Evolutionary conservation across 2,797 vertebrate species (phyloP).

Genomic region (Sebastes diploproa): DNA sequence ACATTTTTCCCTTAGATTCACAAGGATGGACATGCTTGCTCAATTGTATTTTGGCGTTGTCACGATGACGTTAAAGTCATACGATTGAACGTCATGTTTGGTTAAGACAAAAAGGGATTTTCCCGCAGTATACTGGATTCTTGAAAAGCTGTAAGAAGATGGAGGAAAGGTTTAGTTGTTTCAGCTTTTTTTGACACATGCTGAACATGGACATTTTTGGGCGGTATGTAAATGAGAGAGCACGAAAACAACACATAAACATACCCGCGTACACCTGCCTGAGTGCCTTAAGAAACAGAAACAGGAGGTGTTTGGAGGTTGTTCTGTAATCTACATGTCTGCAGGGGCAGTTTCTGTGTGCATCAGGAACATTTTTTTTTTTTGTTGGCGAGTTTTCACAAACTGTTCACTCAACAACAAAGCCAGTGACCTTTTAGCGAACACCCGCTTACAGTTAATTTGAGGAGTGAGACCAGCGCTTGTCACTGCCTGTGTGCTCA

Average conservation of each 20-base stretch:
- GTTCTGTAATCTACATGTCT: conserved; percentile 69
- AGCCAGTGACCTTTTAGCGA: conserved; percentile 56
- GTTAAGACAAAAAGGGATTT: conserved; percentile 9
- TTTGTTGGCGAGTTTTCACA: conserved; percentile 27
- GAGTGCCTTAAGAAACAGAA: conserved; percentile 23
- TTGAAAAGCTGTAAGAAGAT: conserved; percentile 6
- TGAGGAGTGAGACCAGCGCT: conserved; percentile 54
- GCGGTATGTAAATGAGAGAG: conserved; percentile 64
- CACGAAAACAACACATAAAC: conserved; percentile 29
- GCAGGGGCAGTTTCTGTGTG: conserved; percentile 28
- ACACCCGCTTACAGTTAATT: conserved; percentile 68
- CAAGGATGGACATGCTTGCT: conserved; percentile 31
- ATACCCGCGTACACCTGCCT: conserved; percentile 14
- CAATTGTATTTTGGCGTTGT: conserved; percentile 11
- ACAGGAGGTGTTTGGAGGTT: conserved; percentile 36
- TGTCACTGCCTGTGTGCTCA: conserved; percentile 69
- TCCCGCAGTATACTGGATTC: neutral
- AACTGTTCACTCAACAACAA: conserved; percentile 40
- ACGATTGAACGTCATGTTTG: conserved; percentile 10
- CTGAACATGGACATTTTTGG: conserved; percentile 4
- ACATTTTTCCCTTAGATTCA: conserved; percentile 40
- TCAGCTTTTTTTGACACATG: neutral
- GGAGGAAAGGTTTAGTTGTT: neutral
- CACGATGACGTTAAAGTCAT: neutral
- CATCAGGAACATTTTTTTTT: conserved; percentile 29